A percentile compares a stretch with the other conserved stretches of the same genome.
These are phyloP conservation scores for Anadara kagoshimensis DNA, from an alignment of 1,140 invertebrate species.

Conservation along the genomic window DNA sequence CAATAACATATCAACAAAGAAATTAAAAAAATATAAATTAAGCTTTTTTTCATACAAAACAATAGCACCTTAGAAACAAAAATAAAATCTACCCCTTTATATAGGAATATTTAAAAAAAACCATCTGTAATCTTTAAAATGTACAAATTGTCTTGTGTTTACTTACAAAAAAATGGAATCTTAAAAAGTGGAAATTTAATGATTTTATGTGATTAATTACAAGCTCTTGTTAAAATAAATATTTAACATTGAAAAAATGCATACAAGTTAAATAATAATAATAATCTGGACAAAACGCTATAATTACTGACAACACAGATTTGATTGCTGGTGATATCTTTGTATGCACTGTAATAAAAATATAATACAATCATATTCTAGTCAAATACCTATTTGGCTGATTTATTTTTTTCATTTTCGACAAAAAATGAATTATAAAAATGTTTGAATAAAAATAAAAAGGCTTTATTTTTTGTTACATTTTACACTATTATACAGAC, in stretches of 20 bases:
- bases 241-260: constrained; percentile 16
- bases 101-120: constrained; percentile 10
- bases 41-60: constrained; percentile 37
- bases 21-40: constrained; percentile 44
- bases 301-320: constrained; percentile 3
- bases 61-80: constrained; percentile 42
- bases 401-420: background rate
- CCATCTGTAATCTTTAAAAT: background rate
- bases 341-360: constrained; percentile 12
- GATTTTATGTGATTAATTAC: constrained; percentile 1
- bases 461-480: constrained; percentile 15
- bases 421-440: background rate
- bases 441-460: constrained; percentile 16
- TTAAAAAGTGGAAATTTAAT: no score
- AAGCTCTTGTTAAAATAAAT: constrained; percentile 5
- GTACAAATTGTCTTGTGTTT: constrained; percentile 24
- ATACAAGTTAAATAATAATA: constrained; percentile 10
- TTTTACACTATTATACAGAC: background rate
- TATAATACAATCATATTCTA: constrained; percentile 14
- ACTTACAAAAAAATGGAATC: background rate
- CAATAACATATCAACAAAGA: constrained; percentile 29
- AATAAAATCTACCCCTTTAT: constrained; percentile 31
- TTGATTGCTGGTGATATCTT: constrained; percentile 6
- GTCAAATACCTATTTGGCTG: constrained; percentile 16
- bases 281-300: background rate